A percentile compares a stretch with the other conserved stretches of the same genome.
These are phyloP conservation scores for Epinotia bilunana DNA, from an alignment of 2,888 invertebrate species.

Conservation along the genomic window DNA sequence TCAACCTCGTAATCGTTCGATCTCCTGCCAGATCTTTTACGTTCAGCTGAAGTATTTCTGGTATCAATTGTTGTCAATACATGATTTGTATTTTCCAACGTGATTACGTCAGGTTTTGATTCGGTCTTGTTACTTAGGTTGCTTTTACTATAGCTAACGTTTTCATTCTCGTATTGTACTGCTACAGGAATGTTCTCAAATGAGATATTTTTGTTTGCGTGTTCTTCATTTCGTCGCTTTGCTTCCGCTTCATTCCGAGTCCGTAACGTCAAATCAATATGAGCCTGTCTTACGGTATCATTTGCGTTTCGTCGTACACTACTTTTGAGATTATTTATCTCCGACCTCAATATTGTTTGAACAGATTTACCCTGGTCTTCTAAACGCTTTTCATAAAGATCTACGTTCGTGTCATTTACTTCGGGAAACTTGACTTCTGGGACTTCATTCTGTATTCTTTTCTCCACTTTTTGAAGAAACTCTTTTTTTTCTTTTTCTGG, in stretches of 20 bases:
- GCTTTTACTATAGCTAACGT: neutral
- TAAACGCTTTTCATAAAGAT: slow-evolving; percentile 61
- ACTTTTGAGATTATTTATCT: slow-evolving; percentile 55
- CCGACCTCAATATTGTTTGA: slow-evolving; percentile 63
- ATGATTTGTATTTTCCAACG: neutral
- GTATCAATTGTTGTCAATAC: neutral
- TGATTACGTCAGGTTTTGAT: neutral
- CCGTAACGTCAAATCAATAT: slow-evolving; percentile 22
- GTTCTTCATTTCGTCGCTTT: slow-evolving; percentile 30
- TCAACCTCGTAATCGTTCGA: neutral
- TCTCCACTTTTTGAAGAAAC: slow-evolving; percentile 67
- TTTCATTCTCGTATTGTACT: neutral
- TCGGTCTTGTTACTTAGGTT: neutral
- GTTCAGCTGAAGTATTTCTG: neutral
- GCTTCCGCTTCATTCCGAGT: neutral
- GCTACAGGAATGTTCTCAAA: slow-evolving; percentile 1
- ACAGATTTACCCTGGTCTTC: slow-evolving; percentile 64
- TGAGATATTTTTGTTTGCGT: slow-evolving; percentile 27
- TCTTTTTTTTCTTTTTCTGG: slow-evolving; percentile 68
- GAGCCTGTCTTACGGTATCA: slow-evolving; percentile 14
- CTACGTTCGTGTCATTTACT: slow-evolving; percentile 51
- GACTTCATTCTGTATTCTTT: slow-evolving; percentile 66
- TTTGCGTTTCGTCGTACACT: slow-evolving; percentile 46
- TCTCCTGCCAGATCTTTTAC: slow-evolving; percentile 4
- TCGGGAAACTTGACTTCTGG: slow-evolving; percentile 50